These are phyloP conservation scores for Bradypodion ventrale DNA, from an alignment of 2,797 vertebrate genomes.

Conservation along the genomic window DNA sequence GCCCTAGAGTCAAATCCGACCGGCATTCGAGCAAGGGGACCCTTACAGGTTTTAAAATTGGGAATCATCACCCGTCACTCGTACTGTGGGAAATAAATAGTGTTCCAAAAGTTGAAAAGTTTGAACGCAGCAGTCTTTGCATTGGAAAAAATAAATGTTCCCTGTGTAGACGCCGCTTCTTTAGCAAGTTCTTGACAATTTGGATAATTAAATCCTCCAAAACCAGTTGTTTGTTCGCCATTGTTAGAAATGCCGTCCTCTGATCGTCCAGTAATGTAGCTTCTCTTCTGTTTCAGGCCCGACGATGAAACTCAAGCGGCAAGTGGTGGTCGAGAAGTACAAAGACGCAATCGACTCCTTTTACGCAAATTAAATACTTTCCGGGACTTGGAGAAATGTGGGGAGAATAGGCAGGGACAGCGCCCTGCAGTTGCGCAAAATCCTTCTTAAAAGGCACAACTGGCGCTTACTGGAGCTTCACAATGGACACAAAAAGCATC, in stretches of 20 bases:
- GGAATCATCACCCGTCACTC: too few relatives aligned
- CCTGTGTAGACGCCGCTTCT: too few relatives aligned
- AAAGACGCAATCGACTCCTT: slow-evolving; percentile 79
- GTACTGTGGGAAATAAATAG: too few relatives aligned
- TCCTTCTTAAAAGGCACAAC: neutral
- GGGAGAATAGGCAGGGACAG: neutral
- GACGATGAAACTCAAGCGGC: slow-evolving; percentile 86
- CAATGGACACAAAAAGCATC: neutral
- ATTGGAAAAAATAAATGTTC: too few relatives aligned
- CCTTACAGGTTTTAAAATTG: too few relatives aligned
- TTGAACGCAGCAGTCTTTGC: too few relatives aligned
- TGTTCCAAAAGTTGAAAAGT: too few relatives aligned
- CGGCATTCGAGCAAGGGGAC: too few relatives aligned
- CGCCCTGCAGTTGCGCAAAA: slow-evolving; percentile 20
- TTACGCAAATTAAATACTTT: slow-evolving; percentile 73
- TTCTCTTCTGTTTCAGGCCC: slow-evolving; percentile 78
- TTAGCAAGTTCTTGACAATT: neutral
- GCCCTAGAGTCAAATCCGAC: too few relatives aligned
- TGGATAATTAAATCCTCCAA: neutral
- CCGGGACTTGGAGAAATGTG: neutral
- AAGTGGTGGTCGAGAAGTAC: slow-evolving; percentile 81
- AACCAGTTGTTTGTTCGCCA: neutral
- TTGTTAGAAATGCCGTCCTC: neutral
- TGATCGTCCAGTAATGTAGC: slow-evolving; percentile 5
- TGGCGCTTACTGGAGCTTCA: neutral